Conservation (phyloP, 2,797 vertebrate species). For the Argya squamiceps region DNA sequence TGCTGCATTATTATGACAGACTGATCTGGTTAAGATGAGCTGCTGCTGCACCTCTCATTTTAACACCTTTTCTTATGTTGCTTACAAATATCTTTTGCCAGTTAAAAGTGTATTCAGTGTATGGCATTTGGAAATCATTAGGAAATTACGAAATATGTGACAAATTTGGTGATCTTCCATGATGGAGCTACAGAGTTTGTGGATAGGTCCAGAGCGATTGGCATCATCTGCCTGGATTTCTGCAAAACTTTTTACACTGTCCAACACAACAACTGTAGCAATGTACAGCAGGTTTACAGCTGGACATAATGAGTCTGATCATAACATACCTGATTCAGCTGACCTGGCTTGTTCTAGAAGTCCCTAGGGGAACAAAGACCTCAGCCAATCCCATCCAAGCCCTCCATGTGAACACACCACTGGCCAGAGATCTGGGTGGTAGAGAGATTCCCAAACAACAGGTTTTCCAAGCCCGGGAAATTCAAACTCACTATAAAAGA, state of each 20-base stretch:
- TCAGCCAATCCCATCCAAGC: neutral
- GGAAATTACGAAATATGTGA: neutral
- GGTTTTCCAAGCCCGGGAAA: neutral
- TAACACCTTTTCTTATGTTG: neutral
- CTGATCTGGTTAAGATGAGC: neutral
- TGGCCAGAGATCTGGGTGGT: neutral
- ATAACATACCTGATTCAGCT: neutral
- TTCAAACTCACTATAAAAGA: neutral
- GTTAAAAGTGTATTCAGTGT: neutral
- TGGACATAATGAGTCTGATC: neutral
- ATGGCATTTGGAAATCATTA: neutral
- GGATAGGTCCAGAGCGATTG: neutral
- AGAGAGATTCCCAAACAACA: neutral
- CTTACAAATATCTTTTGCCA: neutral
- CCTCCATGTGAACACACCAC: neutral
- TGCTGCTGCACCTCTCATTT: neutral
- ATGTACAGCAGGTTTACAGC: neutral
- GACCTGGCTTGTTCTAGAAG: too few relatives aligned
- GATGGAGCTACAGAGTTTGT: neutral
- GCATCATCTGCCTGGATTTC: neutral
- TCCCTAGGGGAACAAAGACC: too few relatives aligned
- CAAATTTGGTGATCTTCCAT: neutral
- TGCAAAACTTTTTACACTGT: accelerated
- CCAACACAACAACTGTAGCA: neutral
- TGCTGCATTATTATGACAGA: neutral